Evolutionary conservation across 2,797 vertebrate species (phyloP), one percentile per base, ranked within the genome.

Genomic region (Melanotaenia parkinsoni): DNA sequence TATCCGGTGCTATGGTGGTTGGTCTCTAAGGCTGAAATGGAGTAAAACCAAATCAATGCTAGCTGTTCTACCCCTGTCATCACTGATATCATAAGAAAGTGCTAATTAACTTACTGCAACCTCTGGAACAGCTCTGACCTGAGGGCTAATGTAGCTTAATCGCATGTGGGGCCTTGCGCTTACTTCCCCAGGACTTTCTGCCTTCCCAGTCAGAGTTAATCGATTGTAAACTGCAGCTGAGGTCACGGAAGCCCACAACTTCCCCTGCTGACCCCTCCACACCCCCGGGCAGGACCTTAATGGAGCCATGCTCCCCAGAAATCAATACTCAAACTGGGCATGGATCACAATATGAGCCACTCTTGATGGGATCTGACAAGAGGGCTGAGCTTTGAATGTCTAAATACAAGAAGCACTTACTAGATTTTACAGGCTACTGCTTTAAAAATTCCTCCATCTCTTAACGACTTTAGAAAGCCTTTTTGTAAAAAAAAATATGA

Each of bases 241-340:
- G 96, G 96, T 97, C 95, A 95, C 91, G 85, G 94, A 93, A 93
- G 94, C 91, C 94, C 93, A 89, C 94, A 95, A 95, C 95, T 95
- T 96, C 93, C 93, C 94, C 92, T 93, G 91, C 95, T 95, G 95
- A 95, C 92, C 95, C 93, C 90, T 94, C 93, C 92, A 91, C 93
- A 95, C 92, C 95, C 93, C 93, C 92, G 94, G 93, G 94, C 95
- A 95, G 95, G 95, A 95, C 96, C 94, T 95, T 97, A 97, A 98
- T 97, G 96, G 96, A 97, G 96, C 95, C 94, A 92, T 93, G 96
- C 94, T 96, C 94, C 91, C 80, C 58, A 90, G 95, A 96, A 97
- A 98, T 98, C 97, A 97, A 98, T 98, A 97, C 93, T 95, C 94
- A 96, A 97, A 97, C 96, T 95, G 95, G 93, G 95, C 95, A 96